These are phyloP conservation scores for Gastracanthus pulcherrimus DNA, from an alignment of 2,888 invertebrate species.

Conservation along the genomic window DNA sequence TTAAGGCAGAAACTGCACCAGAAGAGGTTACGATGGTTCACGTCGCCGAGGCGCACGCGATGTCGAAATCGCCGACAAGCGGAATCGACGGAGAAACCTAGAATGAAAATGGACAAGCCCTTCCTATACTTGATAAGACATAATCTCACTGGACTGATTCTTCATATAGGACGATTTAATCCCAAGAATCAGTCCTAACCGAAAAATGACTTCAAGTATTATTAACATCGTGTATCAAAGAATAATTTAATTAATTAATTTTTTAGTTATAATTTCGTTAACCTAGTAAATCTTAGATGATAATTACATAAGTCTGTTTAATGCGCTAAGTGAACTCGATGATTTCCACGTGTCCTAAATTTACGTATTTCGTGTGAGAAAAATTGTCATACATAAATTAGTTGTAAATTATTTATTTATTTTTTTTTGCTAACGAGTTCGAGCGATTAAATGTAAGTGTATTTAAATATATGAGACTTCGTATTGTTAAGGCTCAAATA, in stretches of 20 bases:
- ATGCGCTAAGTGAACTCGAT: slow-evolving; percentile 45
- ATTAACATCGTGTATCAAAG: slow-evolving; percentile 57
- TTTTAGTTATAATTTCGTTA: slow-evolving; percentile 43
- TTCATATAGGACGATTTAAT: slow-evolving; percentile 93
- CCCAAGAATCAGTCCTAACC: slow-evolving; percentile 87
- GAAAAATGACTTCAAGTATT: slow-evolving; percentile 51
- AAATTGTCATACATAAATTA: slow-evolving; percentile 46
- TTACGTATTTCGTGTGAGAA: slow-evolving; percentile 14
- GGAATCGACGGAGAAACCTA: slow-evolving; percentile 80
- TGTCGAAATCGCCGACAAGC: slow-evolving; percentile 49
- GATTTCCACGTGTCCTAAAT: slow-evolving; percentile 43
- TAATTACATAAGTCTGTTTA: slow-evolving; percentile 45
- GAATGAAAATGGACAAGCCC: slow-evolving; percentile 91
- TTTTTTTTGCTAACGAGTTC: slow-evolving; percentile 47
- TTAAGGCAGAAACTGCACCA: slow-evolving; percentile 44
- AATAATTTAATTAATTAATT: slow-evolving; percentile 55
- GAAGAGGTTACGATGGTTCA: slow-evolving; percentile 43
- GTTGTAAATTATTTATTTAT: slow-evolving; percentile 57
- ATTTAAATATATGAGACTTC: slow-evolving; percentile 54
- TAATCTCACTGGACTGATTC: slow-evolving; percentile 93
- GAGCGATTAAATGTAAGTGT: slow-evolving; percentile 44
- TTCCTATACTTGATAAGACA: slow-evolving; percentile 94
- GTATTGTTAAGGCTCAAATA: slow-evolving; percentile 51
- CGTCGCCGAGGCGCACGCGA: slow-evolving; percentile 11
- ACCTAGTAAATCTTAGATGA: slow-evolving; percentile 37